phyloP scores from a whole-genome alignment of 2,797 vertebrate genomes.

The Rallus crepitans region DNA sequence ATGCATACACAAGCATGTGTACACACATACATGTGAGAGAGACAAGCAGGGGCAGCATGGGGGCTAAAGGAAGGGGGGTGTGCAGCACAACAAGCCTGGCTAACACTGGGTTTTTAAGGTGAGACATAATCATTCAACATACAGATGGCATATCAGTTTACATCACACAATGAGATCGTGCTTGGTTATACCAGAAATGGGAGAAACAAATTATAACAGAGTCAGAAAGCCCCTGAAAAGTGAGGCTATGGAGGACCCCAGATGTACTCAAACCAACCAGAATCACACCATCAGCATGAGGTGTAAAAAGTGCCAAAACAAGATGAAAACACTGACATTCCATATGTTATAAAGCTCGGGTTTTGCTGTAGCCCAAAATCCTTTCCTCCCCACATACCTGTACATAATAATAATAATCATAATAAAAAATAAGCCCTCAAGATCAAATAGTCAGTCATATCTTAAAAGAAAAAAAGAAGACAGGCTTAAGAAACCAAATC shows the following conservation, averaged over 20 bases:
- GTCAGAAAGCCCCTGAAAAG: background rate
- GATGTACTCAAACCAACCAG: background rate
- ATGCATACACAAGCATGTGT: too few relatives aligned
- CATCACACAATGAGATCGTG: background rate
- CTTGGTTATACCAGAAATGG: background rate
- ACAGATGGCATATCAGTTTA: background rate
- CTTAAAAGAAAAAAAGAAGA: slow-evolving; percentile 22
- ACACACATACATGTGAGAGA: background rate
- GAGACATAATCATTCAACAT: background rate
- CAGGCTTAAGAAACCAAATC: slow-evolving; percentile 23
- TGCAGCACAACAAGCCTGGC: background rate
- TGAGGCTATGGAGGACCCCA: background rate
- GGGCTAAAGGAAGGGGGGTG: background rate
- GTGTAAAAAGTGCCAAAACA: slow-evolving; percentile 5
- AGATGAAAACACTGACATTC: background rate
- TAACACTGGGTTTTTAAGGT: background rate
- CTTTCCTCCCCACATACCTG: background rate
- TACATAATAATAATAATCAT: background rate
- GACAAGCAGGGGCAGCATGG: background rate
- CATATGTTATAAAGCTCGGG: background rate
- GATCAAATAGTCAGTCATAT: slow-evolving; percentile 44
- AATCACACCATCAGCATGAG: background rate
- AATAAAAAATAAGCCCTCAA: slow-evolving; percentile 21
- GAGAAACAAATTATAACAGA: background rate
- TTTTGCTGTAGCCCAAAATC: background rate